phyloP scores from a whole-genome alignment of 2,797 vertebrate genomes.

The Spinus olivaceus region DNA sequence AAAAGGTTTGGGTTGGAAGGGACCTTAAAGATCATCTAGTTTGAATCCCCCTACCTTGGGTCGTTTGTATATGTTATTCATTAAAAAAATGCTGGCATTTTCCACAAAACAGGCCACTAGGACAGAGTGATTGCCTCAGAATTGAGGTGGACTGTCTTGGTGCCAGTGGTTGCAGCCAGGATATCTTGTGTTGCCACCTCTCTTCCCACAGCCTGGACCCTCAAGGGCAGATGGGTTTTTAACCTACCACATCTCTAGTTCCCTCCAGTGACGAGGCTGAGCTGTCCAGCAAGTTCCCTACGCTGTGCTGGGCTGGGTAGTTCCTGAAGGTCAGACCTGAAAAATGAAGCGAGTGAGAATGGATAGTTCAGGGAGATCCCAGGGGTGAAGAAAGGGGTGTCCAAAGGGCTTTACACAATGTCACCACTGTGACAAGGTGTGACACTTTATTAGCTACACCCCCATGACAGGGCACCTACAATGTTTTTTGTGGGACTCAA shows the following conservation, averaged over 20 bases:
- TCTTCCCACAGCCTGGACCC: background rate
- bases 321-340: background rate
- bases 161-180: background rate
- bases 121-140: background rate
- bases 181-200: background rate
- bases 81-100: background rate
- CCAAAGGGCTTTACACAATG: background rate
- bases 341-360: background rate
- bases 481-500: background rate
- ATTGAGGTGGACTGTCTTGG: background rate
- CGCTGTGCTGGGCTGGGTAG: accelerated
- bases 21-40: background rate
- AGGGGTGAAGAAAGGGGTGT: background rate
- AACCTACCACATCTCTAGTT: background rate
- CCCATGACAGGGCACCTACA: background rate
- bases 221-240: background rate
- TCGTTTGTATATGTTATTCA: background rate
- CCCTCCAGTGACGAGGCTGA: background rate
- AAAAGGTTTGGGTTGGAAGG: background rate
- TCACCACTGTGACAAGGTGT: background rate
- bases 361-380: background rate
- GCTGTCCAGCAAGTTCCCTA: background rate
- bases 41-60: background rate
- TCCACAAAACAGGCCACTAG: background rate
- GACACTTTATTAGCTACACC: background rate